Percentiles rank a stretch among this genome's conserved stretches.
phyloP scores from a whole-genome alignment of 1,140 invertebrate species.

The Cephus cinctus region DNA sequence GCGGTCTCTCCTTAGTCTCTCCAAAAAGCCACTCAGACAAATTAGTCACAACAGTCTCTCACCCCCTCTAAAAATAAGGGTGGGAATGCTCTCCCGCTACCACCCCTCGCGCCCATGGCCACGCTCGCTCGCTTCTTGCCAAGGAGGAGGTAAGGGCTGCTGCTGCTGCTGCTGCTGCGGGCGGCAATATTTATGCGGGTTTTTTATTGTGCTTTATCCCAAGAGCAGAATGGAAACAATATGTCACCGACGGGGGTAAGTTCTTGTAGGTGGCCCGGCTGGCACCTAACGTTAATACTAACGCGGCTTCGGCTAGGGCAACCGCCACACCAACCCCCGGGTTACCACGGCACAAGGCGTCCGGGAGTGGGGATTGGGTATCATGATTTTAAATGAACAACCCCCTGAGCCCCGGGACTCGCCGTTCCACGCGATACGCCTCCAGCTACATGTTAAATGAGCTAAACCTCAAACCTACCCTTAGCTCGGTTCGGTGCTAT shows the following conservation, averaged over 20 bases:
- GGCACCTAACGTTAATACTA: conserved; percentile 43
- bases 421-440: conserved; percentile 17
- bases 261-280: conserved; percentile 39
- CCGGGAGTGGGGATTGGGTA: too few species aligned
- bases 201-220: conserved; percentile 50
- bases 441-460: too few species aligned
- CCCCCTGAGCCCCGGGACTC: conserved; percentile 25
- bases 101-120: conserved; percentile 11
- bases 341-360: too few species aligned
- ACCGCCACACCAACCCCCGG: conserved; percentile 21
- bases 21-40: conserved; percentile 55
- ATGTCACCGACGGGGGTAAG: conserved; percentile 42
- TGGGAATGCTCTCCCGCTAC: conserved; percentile 14
- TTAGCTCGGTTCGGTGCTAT: too few species aligned
- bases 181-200: conserved; percentile 49
- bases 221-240: conserved; percentile 54
- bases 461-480: too few species aligned
- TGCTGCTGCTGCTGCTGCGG: conserved; percentile 14
- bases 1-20: too few species aligned
- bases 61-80: conserved; percentile 9
- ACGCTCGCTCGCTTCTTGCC: conserved; percentile 13
- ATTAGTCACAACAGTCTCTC: conserved; percentile 37
- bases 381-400: conserved; percentile 48
- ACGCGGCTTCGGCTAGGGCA: conserved; percentile 30
- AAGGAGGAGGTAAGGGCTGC: too few species aligned